Evolutionary conservation across 1,140 invertebrate species (phyloP).

Genomic region (Hypsibius dujardini): DNA sequence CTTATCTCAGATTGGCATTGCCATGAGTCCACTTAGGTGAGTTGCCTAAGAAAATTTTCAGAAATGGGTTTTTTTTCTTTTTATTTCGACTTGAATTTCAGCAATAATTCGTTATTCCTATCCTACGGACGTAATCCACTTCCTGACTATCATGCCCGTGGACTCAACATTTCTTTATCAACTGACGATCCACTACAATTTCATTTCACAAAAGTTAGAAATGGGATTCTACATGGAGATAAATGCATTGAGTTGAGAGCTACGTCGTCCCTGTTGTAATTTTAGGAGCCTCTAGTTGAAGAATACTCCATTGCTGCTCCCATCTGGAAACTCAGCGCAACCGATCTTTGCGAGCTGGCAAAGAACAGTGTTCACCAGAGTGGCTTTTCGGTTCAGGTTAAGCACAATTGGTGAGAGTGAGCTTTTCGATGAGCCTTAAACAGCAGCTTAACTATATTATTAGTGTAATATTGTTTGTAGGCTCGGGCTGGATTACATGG

Average conservation of each 20-base stretch:
- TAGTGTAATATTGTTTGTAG: too few relatives aligned
- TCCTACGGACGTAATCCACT: slow-evolving; percentile 97
- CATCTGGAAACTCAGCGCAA: slow-evolving; percentile 87
- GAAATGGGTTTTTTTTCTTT: too few relatives aligned
- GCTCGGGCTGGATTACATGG: too few relatives aligned
- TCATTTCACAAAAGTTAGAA: slow-evolving; percentile 82
- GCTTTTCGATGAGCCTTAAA: too few relatives aligned
- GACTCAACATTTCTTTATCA: slow-evolving; percentile 78
- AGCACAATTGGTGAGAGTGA: slow-evolving; percentile 63
- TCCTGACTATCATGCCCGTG: slow-evolving; percentile 85
- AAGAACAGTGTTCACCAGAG: slow-evolving; percentile 92
- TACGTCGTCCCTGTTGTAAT: not conserved
- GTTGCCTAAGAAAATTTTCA: too few relatives aligned
- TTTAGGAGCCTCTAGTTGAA: slow-evolving; percentile 89
- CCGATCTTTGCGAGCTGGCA: slow-evolving; percentile 97
- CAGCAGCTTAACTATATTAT: too few relatives aligned
- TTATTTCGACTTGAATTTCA: slow-evolving; percentile 28
- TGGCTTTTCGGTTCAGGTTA: slow-evolving; percentile 77
- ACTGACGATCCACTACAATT: slow-evolving; percentile 98
- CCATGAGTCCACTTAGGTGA: slow-evolving; percentile 73
- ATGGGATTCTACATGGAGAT: slow-evolving; percentile 9
- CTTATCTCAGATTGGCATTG: slow-evolving; percentile 89
- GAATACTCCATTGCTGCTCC: slow-evolving; percentile 98
- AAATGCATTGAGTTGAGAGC: not conserved
- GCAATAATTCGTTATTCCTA: slow-evolving; percentile 94